Evolutionary conservation across 2,113 vertebrate genomes (phyloP).

Genomic region (Indicator maculatus): DNA sequence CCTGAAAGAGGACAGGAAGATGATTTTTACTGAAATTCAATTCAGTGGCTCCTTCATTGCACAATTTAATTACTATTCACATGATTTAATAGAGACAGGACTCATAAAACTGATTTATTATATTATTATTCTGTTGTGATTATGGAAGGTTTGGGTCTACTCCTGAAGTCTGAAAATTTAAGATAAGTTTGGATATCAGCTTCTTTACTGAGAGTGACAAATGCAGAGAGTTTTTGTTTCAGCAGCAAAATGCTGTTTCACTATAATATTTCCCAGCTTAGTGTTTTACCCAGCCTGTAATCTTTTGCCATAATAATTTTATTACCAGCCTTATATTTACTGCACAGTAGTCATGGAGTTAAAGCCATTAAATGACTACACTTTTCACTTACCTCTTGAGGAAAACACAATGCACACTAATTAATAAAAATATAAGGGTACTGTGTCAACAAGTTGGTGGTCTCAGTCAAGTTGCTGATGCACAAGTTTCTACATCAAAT

Average conservation of each 20-base stretch:
- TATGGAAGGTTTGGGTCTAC: not conserved
- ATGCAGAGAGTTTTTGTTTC: not conserved
- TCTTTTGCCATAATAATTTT: conserved; percentile 15
- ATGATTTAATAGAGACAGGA: conserved; percentile 51
- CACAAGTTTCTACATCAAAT: not conserved
- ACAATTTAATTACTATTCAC: conserved; percentile 57
- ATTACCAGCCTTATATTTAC: not conserved
- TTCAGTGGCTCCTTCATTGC: conserved; percentile 16
- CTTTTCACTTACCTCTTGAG: not conserved
- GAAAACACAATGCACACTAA: not conserved
- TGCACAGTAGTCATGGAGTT: not conserved
- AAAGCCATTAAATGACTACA: not conserved
- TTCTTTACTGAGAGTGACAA: not conserved
- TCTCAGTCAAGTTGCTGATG: not conserved
- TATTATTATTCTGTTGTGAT: conserved; percentile 47
- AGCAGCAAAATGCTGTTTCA: not conserved
- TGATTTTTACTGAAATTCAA: conserved; percentile 46
- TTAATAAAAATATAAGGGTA: not conserved
- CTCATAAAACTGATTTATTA: conserved; percentile 44
- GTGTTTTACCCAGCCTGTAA: not conserved
- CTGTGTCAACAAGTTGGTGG: not conserved
- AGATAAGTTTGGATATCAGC: conserved; percentile 17
- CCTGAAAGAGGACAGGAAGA: not conserved
- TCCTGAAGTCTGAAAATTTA: conserved; percentile 44
- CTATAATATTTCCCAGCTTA: not conserved